Evolutionary conservation across 2,888 invertebrate genomes (phyloP).

Genomic region (Magallana nippona): DNA sequence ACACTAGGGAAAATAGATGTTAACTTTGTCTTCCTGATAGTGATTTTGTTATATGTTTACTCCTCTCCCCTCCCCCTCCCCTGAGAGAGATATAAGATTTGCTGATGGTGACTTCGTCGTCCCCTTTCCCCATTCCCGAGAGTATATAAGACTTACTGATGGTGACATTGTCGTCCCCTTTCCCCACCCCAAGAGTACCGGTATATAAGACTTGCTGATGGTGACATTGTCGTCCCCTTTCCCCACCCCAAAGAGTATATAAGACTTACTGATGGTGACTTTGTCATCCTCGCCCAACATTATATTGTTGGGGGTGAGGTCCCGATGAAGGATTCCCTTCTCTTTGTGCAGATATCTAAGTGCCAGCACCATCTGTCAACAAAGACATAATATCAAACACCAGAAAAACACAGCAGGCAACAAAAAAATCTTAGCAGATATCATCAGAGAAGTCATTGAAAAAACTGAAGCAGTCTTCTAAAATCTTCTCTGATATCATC

Average conservation of each 20-base stretch:
- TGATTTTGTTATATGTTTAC: no score
- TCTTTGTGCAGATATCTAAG: conserved; percentile 81
- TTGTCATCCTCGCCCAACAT: conserved; percentile 80
- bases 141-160: no score
- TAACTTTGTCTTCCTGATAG: no score
- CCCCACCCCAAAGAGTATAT: neutral
- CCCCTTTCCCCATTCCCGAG: no score
- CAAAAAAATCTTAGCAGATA: neutral
- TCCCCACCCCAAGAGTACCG: no score
- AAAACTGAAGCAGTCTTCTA: no score
- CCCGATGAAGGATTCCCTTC: conserved; percentile 80
- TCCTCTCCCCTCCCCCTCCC: no score
- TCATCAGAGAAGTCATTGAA: neutral
- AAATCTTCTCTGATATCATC: neutral
- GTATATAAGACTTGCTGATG: no score
- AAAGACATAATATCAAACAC: neutral
- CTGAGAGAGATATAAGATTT: no score
- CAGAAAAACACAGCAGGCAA: neutral
- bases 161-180: no score
- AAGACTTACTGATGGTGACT: conserved; percentile 79
- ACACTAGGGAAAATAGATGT: no score
- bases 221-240: conserved; percentile 79
- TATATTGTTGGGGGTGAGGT: conserved; percentile 79
- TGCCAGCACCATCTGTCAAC: conserved; percentile 78
- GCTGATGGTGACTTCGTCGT: no score